Evolutionary conservation across 2,888 invertebrate genomes (phyloP).

Genomic region (Cephus pygmeus): DNA sequence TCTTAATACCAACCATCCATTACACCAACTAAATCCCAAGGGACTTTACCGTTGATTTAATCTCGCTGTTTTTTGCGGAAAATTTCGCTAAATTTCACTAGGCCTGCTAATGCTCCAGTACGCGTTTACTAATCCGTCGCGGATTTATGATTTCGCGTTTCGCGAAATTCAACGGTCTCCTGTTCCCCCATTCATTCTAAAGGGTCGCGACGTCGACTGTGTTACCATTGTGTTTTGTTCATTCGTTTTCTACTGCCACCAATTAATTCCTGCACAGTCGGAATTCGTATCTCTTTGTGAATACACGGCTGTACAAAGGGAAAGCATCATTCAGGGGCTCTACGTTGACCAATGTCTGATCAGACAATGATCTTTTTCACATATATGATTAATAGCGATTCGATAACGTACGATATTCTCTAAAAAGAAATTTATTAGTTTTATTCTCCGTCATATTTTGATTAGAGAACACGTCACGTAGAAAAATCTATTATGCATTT

Average conservation of each 20-base stretch:
- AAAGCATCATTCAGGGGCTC: not conserved
- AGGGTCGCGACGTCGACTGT: not conserved
- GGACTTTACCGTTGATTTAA: constrained; percentile 29
- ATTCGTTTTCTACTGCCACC: not conserved
- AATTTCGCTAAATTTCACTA: constrained; percentile 28
- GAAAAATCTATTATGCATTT: not conserved
- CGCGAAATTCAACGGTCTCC: constrained; percentile 9
- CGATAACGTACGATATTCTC: not conserved
- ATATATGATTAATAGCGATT: not conserved
- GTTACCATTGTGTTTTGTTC: not conserved
- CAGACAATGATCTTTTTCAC: not conserved
- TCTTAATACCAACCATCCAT: constrained; percentile 17
- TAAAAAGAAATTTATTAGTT: not conserved
- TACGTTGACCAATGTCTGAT: not conserved
- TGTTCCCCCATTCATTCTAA: not conserved
- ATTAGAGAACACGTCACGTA: not conserved
- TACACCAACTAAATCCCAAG: constrained; percentile 8
- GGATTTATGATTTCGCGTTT: constrained; percentile 33
- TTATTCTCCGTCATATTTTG: not conserved
- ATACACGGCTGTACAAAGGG: not conserved
- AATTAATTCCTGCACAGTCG: not conserved
- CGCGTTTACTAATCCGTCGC: constrained; percentile 31
- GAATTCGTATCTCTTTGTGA: not conserved
- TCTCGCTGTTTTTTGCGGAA: constrained; percentile 27
- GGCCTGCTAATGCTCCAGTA: constrained; percentile 4